Evolutionary conservation across 2,797 vertebrate genomes (phyloP).

Genomic region (Pipistrellus kuhlii): DNA sequence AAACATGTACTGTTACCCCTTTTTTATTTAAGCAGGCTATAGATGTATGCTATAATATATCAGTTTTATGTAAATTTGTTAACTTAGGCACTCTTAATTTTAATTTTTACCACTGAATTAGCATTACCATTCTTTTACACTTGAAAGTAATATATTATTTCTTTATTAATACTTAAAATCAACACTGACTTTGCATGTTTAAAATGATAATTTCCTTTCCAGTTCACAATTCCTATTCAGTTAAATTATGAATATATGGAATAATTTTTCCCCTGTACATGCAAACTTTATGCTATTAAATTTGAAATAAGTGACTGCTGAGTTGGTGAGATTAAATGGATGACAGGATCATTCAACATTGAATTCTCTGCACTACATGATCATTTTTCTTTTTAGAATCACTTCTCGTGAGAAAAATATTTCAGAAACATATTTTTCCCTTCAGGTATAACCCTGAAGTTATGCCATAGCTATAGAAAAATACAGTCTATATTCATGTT

Average conservation of each 20-base stretch:
- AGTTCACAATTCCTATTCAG: constrained; percentile 51
- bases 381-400: constrained; percentile 61
- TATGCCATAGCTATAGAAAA: neutral
- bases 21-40: neutral
- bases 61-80: constrained; percentile 56
- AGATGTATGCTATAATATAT: neutral
- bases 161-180: constrained; percentile 51
- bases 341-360: constrained; percentile 72
- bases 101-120: constrained; percentile 52
- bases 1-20: neutral
- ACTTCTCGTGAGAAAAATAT: constrained; percentile 61
- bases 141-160: constrained; percentile 58
- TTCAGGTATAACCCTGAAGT: constrained; percentile 30
- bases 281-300: constrained; percentile 30
- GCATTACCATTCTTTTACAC: constrained; percentile 31
- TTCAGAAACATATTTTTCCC: constrained; percentile 49
- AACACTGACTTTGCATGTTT: neutral
- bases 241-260: constrained; percentile 64
- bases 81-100: constrained; percentile 48
- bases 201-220: constrained; percentile 66
- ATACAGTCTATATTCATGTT: neutral
- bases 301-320: constrained; percentile 76
- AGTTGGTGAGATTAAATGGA: constrained; percentile 73
- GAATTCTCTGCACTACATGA: constrained; percentile 70
- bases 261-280: neutral